Percentiles rank a stretch among this genome's conserved stretches.
Evolutionary conservation across 2,888 invertebrate species (phyloP).

Genomic region (Acrocyrtus sp.): DNA sequence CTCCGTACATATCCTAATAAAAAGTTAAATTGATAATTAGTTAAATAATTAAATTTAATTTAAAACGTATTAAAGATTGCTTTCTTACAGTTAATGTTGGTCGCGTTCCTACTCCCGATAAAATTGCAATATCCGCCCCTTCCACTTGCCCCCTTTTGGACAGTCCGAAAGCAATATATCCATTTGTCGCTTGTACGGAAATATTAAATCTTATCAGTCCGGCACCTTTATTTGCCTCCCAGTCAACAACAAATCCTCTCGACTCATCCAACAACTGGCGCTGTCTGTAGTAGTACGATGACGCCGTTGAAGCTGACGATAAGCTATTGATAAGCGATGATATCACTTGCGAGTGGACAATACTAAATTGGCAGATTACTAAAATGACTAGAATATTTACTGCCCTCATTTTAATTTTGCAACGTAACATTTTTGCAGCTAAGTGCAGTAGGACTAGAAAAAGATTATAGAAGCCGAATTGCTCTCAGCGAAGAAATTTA

Average conservation of each 20-base stretch:
- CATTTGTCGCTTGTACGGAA: not conserved
- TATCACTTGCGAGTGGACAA: not conserved
- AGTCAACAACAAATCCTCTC: not conserved
- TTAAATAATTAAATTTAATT: not conserved
- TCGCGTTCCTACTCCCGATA: not conserved
- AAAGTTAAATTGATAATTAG: not conserved
- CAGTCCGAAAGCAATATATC: constrained; percentile 3
- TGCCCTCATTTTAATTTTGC: too few relatives aligned
- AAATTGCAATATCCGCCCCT: not conserved
- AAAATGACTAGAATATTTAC: too few relatives aligned
- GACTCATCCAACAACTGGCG: not conserved
- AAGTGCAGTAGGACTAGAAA: too few relatives aligned
- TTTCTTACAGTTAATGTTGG: not conserved
- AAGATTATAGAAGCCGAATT: too few relatives aligned
- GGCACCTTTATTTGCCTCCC: not conserved
- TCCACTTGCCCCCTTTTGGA: not conserved
- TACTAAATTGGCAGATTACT: too few relatives aligned
- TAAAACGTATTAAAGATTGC: not conserved
- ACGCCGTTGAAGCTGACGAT: not conserved
- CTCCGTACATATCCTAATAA: constrained; percentile 6
- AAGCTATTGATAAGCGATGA: not conserved
- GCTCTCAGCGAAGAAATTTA: too few relatives aligned
- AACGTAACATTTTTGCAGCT: too few relatives aligned
- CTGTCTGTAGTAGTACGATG: not conserved
- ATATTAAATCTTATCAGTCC: not conserved